Evolutionary conservation across 1,140 invertebrate genomes (phyloP), one percentile per base, ranked within the genome.

Genomic region (Micrasema minimum): DNA sequence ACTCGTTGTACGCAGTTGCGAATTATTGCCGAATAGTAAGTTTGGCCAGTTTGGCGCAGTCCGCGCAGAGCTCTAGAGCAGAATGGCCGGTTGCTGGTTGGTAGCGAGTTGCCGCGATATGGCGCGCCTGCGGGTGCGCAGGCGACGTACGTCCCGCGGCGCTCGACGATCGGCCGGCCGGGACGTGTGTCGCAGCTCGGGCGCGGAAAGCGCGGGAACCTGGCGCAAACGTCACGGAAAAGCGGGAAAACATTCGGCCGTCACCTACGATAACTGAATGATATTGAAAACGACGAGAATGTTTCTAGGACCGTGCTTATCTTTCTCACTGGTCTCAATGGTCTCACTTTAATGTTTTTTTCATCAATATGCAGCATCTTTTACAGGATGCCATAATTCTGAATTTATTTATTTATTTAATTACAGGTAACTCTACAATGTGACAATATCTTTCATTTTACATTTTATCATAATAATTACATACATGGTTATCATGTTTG

Each of bases 1-100:
- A 43, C 55, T 59, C 14, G 55, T 2, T 4, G 55, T 41, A 59
- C 55, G 55, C 55, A 59, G 55, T 59, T 41, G 35, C 55, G 55
- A 38, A n/a, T 59, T 20, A 59, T 38, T n/a, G n/a, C 35, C 55
- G 10, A 16, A 12, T 16, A n/a, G 12, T 20, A 35, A 16, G 55
- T 20, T 35, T 22, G n/a, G 55, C 4, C 16, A 12, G 16, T 38
- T n/a, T 38, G 37, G 55, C 55, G 55, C 55, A 59, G 35, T 59
- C 38, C 37, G 55, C 55, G 22, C 55, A 38, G 55, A 59, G 55
- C 55, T 7, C 16, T 35, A 35, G 31, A 55, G 38, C 55, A 35
- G 55, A 59, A 59, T 59, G 55, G 55, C 3, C 55, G 55, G 22
- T 16, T 18, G 37, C 18, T n/a, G 55, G 22, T 16, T 18, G 37